These are phyloP conservation scores for Girardinus metallicus DNA, from an alignment of 2,797 vertebrate species.

Conservation along the genomic window DNA sequence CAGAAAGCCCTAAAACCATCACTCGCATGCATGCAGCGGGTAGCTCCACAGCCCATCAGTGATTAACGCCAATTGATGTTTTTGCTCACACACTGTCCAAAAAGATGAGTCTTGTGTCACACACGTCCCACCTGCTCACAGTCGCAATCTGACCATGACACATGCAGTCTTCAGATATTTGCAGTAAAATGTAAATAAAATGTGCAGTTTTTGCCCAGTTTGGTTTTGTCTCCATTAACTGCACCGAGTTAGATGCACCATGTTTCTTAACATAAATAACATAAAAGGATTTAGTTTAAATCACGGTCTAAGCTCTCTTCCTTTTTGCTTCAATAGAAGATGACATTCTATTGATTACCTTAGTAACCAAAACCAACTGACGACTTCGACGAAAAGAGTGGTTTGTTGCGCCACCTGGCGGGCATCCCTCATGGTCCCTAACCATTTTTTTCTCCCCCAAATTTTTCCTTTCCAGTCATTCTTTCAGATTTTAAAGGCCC, in stretches of 20 bases:
- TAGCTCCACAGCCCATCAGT: conserved; percentile 13
- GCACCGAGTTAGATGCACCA: neutral
- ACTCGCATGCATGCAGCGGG: conserved; percentile 5
- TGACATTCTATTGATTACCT: conserved; percentile 31
- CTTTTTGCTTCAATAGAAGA: conserved; percentile 31
- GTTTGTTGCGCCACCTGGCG: conserved; percentile 65
- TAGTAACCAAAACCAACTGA: conserved; percentile 23
- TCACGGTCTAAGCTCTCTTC: neutral
- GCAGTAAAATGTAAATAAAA: neutral
- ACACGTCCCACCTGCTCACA: conserved; percentile 3
- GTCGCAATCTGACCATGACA: neutral
- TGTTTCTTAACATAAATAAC: neutral
- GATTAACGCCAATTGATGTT: conserved; percentile 17
- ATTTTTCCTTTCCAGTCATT: neutral
- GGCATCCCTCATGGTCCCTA: neutral
- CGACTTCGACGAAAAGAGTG: neutral
- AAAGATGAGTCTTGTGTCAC: conserved; percentile 3
- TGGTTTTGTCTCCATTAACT: neutral
- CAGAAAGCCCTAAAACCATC: conserved; percentile 4
- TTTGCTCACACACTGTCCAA: neutral
- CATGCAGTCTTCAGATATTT: neutral
- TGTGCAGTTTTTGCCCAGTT: neutral
- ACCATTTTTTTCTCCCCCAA: too few species aligned
- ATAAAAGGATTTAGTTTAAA: neutral
- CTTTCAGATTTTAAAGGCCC: neutral